A percentile compares a stretch with the other conserved stretches of the same genome.
These are phyloP conservation scores for Xiphias gladius DNA, from an alignment of 2,113 vertebrate species.

Conservation along the genomic window DNA sequence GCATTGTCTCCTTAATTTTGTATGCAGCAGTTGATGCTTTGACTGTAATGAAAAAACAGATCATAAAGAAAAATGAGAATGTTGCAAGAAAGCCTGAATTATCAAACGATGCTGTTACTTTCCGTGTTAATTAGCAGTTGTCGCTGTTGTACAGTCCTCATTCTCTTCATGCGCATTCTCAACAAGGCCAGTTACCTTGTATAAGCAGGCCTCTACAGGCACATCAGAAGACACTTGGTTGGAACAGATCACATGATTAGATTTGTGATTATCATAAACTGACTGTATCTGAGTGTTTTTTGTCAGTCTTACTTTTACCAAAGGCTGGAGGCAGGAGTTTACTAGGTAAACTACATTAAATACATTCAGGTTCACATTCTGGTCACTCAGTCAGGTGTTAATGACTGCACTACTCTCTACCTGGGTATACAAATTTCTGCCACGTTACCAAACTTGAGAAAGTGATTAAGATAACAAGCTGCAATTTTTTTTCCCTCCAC, in stretches of 20 bases:
- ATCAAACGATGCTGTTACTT: not conserved
- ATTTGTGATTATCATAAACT: not conserved
- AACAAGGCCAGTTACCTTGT: not conserved
- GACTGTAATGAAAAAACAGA: not conserved
- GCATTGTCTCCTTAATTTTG: not conserved
- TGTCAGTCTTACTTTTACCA: not conserved
- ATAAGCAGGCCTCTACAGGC: not conserved
- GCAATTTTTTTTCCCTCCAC: not conserved
- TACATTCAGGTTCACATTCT: constrained; percentile 21
- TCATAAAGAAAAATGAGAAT: not conserved
- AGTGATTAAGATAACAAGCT: constrained; percentile 28
- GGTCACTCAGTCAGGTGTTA: not conserved
- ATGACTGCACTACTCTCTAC: not conserved
- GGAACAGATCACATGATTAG: not conserved
- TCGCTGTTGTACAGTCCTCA: not conserved
- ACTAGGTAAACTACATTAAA: too few species aligned
- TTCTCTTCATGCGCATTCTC: not conserved
- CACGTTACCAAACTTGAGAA: constrained; percentile 14
- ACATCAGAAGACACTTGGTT: not conserved
- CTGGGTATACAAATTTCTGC: not conserved
- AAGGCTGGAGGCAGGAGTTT: not conserved
- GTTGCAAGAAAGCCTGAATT: not conserved
- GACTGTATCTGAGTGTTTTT: not conserved
- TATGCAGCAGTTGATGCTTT: not conserved
- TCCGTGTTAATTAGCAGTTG: not conserved